Percentiles rank a stretch among this genome's conserved stretches.
These are phyloP conservation scores for Hyposoter didymator DNA, from an alignment of 2,888 invertebrate species.

Conservation along the genomic window DNA sequence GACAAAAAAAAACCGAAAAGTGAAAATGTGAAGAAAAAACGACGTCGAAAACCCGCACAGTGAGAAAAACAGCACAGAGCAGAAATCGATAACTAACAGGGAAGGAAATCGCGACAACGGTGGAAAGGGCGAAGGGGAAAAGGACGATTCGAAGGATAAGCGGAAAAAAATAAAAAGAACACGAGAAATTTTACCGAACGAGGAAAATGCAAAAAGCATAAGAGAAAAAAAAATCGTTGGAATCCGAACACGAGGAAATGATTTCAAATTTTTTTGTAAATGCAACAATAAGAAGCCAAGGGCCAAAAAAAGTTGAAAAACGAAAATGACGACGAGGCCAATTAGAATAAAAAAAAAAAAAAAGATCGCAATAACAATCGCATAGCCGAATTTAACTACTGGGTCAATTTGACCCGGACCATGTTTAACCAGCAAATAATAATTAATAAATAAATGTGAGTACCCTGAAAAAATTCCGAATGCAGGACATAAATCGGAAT, in stretches of 20 bases:
- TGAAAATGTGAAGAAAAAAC: constrained; percentile 24
- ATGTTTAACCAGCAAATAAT: too few species aligned
- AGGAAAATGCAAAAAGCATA: background rate
- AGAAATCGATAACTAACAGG: background rate
- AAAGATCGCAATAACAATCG: background rate
- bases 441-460: too few species aligned
- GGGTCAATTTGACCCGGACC: too few species aligned
- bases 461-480: too few species aligned
- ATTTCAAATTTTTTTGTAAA: background rate
- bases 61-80: constrained; percentile 18
- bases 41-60: background rate
- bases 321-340: background rate
- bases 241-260: background rate
- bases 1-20: constrained; percentile 17
- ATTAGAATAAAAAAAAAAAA: background rate
- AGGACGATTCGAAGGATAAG: background rate
- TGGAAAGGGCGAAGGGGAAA: background rate
- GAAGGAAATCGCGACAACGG: background rate
- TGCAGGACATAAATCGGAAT: too few species aligned
- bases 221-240: background rate
- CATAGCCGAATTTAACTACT: too few species aligned
- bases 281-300: background rate
- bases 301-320: background rate
- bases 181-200: background rate
- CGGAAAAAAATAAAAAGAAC: background rate